phyloP scores from a whole-genome alignment of 1,140 invertebrate species.

The Drosophila nigromelanica region DNA sequence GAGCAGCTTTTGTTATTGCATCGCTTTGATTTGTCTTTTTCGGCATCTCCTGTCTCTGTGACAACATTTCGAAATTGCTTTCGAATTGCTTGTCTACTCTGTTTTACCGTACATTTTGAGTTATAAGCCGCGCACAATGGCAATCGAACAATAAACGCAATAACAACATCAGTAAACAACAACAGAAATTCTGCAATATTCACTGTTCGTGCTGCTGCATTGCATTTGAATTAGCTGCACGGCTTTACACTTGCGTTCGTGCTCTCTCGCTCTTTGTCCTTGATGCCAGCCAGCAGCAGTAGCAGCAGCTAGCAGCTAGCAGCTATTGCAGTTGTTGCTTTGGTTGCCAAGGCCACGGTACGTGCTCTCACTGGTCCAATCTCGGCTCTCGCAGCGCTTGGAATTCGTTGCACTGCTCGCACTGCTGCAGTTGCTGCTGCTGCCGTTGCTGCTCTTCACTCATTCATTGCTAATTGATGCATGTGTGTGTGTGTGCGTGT shows the following conservation, averaged over 20 bases:
- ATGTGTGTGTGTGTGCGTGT: conserved; percentile 23
- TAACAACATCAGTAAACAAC: conserved; percentile 5
- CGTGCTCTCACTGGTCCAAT: conserved; percentile 1
- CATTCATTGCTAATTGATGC: conserved; percentile 58
- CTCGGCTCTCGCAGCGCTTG: background rate
- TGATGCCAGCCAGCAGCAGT: conserved; percentile 13
- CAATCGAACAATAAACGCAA: background rate
- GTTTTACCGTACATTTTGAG: too few relatives aligned
- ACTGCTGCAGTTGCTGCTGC: conserved; percentile 12
- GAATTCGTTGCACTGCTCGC: conserved; percentile 8
- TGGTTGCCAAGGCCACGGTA: conserved; percentile 37
- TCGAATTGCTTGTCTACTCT: too few relatives aligned
- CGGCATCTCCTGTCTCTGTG: too few relatives aligned
- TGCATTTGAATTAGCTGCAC: conserved; percentile 35
- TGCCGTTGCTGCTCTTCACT: conserved; percentile 31
- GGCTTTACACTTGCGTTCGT: conserved; percentile 6
- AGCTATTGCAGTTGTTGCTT: conserved; percentile 6
- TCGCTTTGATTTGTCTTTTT: too few relatives aligned
- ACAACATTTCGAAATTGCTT: too few relatives aligned
- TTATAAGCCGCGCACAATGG: too few relatives aligned
- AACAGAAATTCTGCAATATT: conserved; percentile 2
- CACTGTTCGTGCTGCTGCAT: conserved; percentile 20
- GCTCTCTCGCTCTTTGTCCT: background rate
- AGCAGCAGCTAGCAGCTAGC: background rate
- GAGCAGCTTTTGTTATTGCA: too few relatives aligned